Evolutionary conservation across 2,797 vertebrate genomes (phyloP), one percentile per base, ranked within the genome.

Genomic region (Galaxias olidus): DNA sequence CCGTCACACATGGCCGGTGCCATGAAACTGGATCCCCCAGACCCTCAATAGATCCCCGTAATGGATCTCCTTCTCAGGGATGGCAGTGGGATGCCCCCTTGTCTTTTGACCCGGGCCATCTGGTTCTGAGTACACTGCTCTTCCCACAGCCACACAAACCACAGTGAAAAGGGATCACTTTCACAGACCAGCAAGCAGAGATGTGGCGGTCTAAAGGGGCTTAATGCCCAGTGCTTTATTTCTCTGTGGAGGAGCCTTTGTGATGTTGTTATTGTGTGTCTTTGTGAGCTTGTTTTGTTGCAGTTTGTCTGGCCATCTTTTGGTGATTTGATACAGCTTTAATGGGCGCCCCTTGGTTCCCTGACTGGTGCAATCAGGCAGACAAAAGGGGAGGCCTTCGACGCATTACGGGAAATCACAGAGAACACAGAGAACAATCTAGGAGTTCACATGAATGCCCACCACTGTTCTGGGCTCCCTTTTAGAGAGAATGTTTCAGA

Each of bases 1-100:
- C 65, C 85, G 87, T 91, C 89, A 88, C 83, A 88, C 82, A 80
- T 81, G 80, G 77, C 68, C 77, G 75, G 49, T 81, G 86, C 84
- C 85, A 71, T 90, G 91, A 89, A 93, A 92, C 89, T 40, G 66
- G 84, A 92, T 86, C 86, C 72, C 54, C 66, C 8, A 45, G 43
- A 73, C 63, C 73, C 72, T 92, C 86, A 90, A 88, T 88, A 64
- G 86, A 85, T 86, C 84, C 57, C 72, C 74, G 78, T 88, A 91
- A 89, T 84, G 69, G 84, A 89, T 85, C 88, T 74, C 49, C 51
- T 68, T 87, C 85, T 78, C 74, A 69, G 76, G 72, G 74, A 86
- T 70, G 74, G 84, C 68, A 63, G 42, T 83, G 83, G 78, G 88
- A 91, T 84, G 74, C 77, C 77, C 80, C 77, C 67, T 55, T 81